These are phyloP conservation scores for Limnodromus scolopaceus DNA, from an alignment of 2,797 vertebrate genomes.

Conservation along the genomic window DNA sequence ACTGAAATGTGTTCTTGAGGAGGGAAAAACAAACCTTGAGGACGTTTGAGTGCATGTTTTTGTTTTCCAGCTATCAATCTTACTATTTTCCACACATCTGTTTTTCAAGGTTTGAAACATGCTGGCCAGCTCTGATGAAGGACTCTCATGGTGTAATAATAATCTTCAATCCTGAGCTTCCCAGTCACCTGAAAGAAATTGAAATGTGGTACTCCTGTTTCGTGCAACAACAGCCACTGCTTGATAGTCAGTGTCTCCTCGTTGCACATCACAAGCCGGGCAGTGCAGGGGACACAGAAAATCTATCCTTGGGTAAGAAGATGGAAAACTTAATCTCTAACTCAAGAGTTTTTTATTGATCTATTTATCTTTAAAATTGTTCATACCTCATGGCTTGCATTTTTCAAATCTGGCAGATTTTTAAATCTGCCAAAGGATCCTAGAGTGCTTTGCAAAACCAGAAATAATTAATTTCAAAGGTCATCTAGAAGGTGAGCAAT, in stretches of 20 bases:
- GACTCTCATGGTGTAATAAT: slow-evolving; percentile 90
- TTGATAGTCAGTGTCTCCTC: slow-evolving; percentile 89
- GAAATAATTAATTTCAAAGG: not conserved
- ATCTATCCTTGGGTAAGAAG: slow-evolving; percentile 85
- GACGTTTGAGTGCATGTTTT: not conserved
- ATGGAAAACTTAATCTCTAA: not conserved
- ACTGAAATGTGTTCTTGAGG: not conserved
- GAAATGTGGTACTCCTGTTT: slow-evolving; percentile 92
- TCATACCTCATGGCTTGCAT: not conserved
- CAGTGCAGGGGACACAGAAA: slow-evolving; percentile 70
- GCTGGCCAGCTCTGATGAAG: slow-evolving; percentile 96
- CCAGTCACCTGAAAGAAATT: slow-evolving; percentile 91
- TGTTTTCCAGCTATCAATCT: not conserved
- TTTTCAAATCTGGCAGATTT: not conserved
- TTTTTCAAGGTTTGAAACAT: slow-evolving; percentile 90
- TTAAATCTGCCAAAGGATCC: not conserved
- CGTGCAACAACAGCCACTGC: slow-evolving; percentile 87
- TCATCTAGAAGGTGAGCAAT: not conserved
- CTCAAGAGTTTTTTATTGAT: not conserved
- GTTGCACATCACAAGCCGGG: slow-evolving; percentile 95
- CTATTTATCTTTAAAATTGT: not conserved
- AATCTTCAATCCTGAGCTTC: slow-evolving; percentile 90
- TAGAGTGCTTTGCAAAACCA: not conserved
- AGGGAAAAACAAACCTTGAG: not conserved
- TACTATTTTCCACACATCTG: not conserved